Conservation (phyloP, 2,888 invertebrate species). For the Ichneumoninae sp. region DNA sequence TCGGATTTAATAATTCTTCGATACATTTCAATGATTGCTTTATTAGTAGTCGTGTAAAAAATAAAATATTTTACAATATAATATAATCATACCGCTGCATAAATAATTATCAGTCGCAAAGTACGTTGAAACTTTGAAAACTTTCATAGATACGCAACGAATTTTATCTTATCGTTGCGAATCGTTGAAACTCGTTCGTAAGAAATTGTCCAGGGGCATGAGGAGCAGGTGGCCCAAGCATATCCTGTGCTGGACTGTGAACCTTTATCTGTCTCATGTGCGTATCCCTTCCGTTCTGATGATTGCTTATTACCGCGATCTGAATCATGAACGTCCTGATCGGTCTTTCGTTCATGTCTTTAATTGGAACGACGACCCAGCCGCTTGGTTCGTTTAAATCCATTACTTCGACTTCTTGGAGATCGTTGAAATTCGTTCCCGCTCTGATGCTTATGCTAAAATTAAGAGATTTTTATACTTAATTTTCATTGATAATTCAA, state of each 20-base stretch:
- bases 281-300: constrained; percentile 99
- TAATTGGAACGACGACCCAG: constrained; percentile 97
- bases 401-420: constrained; percentile 97
- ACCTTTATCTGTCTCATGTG: constrained; percentile 99
- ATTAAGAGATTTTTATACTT: constrained; percentile 10
- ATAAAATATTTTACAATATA: neutral
- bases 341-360: constrained; percentile 93
- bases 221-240: constrained; percentile 88
- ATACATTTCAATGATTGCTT: neutral
- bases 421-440: constrained; percentile 98
- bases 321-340: constrained; percentile 98
- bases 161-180: constrained; percentile 90
- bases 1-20: neutral
- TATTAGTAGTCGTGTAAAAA: constrained; percentile 3
- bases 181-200: constrained; percentile 93
- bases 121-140: neutral
- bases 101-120: neutral
- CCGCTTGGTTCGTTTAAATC: constrained; percentile 97
- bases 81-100: neutral
- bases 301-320: constrained; percentile 98
- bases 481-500: neutral
- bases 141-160: neutral
- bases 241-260: constrained; percentile 92
- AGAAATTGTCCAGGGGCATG: constrained; percentile 91
- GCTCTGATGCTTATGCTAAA: constrained; percentile 94